These are phyloP conservation scores for Margaritifera margaritifera DNA, from an alignment of 2,888 invertebrate genomes.

Conservation along the genomic window DNA sequence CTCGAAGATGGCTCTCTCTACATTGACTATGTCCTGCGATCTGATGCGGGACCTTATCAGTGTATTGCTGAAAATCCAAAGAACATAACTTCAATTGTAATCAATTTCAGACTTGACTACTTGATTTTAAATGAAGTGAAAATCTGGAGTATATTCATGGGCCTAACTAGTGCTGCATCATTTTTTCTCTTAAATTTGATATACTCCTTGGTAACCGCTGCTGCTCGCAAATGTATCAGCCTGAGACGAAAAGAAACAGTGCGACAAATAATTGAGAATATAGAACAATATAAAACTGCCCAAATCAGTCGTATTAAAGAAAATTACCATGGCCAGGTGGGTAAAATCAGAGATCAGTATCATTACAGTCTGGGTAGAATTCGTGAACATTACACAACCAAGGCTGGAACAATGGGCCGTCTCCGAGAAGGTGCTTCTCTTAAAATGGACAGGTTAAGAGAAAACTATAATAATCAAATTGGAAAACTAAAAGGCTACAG, in stretches of 20 bases:
- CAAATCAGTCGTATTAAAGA: slow-evolving; percentile 64
- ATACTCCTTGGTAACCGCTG: slow-evolving; percentile 80
- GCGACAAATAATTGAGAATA: slow-evolving; percentile 73
- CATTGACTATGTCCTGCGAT: slow-evolving; percentile 79
- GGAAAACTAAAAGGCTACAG: slow-evolving; percentile 94
- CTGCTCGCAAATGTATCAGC: slow-evolving; percentile 57
- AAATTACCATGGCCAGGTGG: slow-evolving; percentile 65
- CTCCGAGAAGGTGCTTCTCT: slow-evolving; percentile 94
- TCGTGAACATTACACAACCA: slow-evolving; percentile 82
- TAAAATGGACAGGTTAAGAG: slow-evolving; percentile 95
- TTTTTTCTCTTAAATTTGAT: slow-evolving; percentile 87
- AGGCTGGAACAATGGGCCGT: slow-evolving; percentile 88
- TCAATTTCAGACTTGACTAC: slow-evolving; percentile 82
- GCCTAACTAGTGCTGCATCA: slow-evolving; percentile 84
- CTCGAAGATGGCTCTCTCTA: slow-evolving; percentile 86
- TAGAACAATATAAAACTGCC: slow-evolving; percentile 66
- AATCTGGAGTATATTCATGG: slow-evolving; percentile 87
- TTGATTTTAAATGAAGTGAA: slow-evolving; percentile 87
- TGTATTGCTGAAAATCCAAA: slow-evolving; percentile 90
- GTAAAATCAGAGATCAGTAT: slow-evolving; percentile 63
- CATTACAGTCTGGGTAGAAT: slow-evolving; percentile 79
- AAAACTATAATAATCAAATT: slow-evolving; percentile 90
- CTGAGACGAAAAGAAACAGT: slow-evolving; percentile 71
- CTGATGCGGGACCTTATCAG: slow-evolving; percentile 86
- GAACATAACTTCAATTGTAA: slow-evolving; percentile 84